Evolutionary conservation across 37 sponge, comb jelly and placozoan genomes (phyloP).

Genomic region (Spongia lamella): DNA sequence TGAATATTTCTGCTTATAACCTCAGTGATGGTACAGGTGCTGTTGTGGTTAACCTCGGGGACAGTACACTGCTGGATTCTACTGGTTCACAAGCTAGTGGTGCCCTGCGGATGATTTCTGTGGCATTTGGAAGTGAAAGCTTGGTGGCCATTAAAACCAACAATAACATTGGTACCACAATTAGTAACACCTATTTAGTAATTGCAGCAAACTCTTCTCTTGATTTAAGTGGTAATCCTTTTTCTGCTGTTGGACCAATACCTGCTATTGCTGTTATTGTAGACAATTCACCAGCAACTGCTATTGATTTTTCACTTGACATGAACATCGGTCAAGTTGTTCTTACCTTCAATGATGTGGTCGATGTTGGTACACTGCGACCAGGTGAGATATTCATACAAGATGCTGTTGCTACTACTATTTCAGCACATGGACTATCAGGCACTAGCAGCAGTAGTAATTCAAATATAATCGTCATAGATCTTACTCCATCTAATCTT

Average conservation of each 20-base stretch:
- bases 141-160: constrained; percentile 67
- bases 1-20: constrained; percentile 27
- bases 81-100: constrained; percentile 13
- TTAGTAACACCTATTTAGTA: constrained; percentile 44
- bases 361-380: constrained; percentile 9
- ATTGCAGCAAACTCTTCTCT: constrained; percentile 21
- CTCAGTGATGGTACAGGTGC: constrained; percentile 34
- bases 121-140: constrained; percentile 38
- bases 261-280: constrained; percentile 20
- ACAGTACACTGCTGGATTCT: constrained; percentile 15
- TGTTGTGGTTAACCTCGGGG: constrained; percentile 5
- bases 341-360: constrained; percentile 73
- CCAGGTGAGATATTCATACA: constrained; percentile 22
- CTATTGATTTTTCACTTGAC: constrained; percentile 55
- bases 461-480: constrained; percentile 25
- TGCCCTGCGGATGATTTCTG: not conserved
- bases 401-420: not conserved
- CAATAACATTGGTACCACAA: constrained; percentile 37
- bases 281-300: constrained; percentile 41
- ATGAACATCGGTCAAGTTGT: constrained; percentile 47
- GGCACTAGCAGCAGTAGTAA: constrained; percentile 2
- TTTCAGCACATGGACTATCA: constrained; percentile 4
- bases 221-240: constrained; percentile 47
- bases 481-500: constrained; percentile 28
- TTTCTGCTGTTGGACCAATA: not conserved